Conservation (phyloP, 2,113 vertebrate genomes). For the Ceyx melanurus region DNA sequence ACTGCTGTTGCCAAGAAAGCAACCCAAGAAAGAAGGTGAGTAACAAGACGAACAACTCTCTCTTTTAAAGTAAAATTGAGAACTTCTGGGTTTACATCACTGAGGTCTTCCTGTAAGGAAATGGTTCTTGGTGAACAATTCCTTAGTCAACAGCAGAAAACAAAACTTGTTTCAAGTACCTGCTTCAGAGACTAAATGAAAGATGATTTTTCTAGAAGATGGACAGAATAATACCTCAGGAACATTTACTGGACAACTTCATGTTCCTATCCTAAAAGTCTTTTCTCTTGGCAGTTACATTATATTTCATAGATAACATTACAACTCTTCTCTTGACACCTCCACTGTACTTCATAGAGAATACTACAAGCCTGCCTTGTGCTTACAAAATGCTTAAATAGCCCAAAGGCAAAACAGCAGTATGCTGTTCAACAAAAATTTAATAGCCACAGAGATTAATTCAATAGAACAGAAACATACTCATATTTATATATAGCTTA, state of each 20-base stretch:
- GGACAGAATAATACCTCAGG: background rate
- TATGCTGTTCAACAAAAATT: background rate
- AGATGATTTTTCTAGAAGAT: background rate
- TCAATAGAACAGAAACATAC: background rate
- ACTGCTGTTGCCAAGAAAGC: slow-evolving; percentile 76
- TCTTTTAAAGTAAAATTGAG: slow-evolving; percentile 62
- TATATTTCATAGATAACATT: background rate
- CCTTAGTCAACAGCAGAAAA: background rate
- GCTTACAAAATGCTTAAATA: background rate
- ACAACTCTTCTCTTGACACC: background rate
- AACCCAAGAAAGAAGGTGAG: slow-evolving; percentile 81
- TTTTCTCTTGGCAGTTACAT: background rate
- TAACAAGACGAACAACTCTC: slow-evolving; percentile 46
- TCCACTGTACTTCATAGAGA: background rate
- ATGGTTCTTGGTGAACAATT: background rate
- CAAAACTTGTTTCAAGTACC: background rate
- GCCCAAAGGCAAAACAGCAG: background rate
- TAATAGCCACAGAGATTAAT: background rate
- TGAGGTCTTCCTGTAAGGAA: slow-evolving; percentile 83
- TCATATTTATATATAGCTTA: background rate
- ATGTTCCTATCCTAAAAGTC: background rate
- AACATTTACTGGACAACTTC: background rate
- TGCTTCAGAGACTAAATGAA: background rate
- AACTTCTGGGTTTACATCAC: slow-evolving; percentile 73
- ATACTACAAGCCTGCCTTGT: background rate